Base-by-base conservation (phyloP, 2,888 invertebrate species). In the Troglohyphantes excavatus region DNA sequence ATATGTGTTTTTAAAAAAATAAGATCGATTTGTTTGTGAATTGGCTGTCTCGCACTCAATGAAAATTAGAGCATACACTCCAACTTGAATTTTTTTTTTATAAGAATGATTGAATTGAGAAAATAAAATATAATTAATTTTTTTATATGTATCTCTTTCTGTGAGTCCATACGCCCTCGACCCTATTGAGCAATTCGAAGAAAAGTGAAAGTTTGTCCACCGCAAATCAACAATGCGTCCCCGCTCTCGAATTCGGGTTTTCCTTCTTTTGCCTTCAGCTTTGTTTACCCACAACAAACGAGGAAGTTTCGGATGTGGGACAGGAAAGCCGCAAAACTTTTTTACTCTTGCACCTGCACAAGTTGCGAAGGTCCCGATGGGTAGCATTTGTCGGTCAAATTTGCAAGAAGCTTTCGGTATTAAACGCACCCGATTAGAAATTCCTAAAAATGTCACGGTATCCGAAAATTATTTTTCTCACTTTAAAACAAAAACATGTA, bases 321-420 rank as follows among this genome's bases (percentile, higher is more conserved):
- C 83, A 83, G 83, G 83, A 83, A 83, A 83, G 63, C 61, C 79
- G 53, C 79, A 81, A 67, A 68, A 73, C 39, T 46, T 68, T 67
- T 53, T 65, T 7, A 19, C 39, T 27, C 53, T 63, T 19, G 53
- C 79, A 81, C 67, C 79, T 81, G 79, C 65, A 53, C 21, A 11
- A 63, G 67, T 53, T 81, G 19, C 7, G 53, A 81, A 29, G 29
- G 29, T 68, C 79, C 68, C 19, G 21, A 3, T 9, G 26, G 43
- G 43, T 21, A 43, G 23, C 17, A 46, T 63, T 19, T 68, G 46
- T 53, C 53, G 13, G 67, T 43, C 79, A 46, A 67, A 65, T 6
- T 53, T 81, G 26, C 2, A 53, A 53, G 17, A n/a, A 5, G 17
- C 5, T 53, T 53, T 53, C n/a, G n/a, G n/a, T 5, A 39, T 39